Percentiles rank a stretch among this genome's conserved stretches.
Evolutionary conservation across 2,797 vertebrate genomes (phyloP).

Genomic region (Iguana delicatissima): DNA sequence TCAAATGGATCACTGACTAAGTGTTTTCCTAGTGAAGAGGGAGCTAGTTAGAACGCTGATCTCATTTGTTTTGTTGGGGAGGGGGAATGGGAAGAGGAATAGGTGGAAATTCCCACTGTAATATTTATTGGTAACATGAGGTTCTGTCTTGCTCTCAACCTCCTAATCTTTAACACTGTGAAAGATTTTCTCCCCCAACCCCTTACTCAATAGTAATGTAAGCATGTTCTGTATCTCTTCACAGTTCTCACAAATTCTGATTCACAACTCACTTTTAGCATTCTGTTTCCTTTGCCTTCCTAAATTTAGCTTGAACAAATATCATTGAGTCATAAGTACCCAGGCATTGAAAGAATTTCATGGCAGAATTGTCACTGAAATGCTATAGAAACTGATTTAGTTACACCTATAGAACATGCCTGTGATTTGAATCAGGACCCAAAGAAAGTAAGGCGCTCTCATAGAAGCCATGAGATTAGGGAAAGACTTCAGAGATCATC

Average conservation of each 20-base stretch:
- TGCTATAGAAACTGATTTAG: not conserved
- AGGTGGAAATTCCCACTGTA: not conserved
- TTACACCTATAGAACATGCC: not conserved
- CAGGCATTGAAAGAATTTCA: not conserved
- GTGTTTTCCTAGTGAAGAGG: conserved; percentile 40
- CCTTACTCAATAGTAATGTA: not conserved
- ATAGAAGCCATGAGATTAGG: not conserved
- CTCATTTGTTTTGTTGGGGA: not conserved
- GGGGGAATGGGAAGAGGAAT: not conserved
- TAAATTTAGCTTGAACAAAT: not conserved
- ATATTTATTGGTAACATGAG: not conserved
- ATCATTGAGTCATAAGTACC: not conserved
- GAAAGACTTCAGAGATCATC: no score
- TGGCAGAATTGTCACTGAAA: not conserved
- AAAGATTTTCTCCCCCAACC: not conserved
- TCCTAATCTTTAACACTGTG: not conserved
- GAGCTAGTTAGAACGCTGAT: conserved; percentile 23
- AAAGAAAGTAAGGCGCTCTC: not conserved
- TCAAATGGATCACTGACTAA: conserved; percentile 27
- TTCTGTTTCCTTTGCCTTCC: not conserved
- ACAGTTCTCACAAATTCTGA: not conserved
- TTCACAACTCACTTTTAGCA: not conserved
- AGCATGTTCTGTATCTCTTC: not conserved
- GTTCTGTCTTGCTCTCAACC: not conserved
- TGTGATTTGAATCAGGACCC: no score